Conservation (phyloP, 2,113 vertebrate genomes). For the Ciconia maguari region DNA sequence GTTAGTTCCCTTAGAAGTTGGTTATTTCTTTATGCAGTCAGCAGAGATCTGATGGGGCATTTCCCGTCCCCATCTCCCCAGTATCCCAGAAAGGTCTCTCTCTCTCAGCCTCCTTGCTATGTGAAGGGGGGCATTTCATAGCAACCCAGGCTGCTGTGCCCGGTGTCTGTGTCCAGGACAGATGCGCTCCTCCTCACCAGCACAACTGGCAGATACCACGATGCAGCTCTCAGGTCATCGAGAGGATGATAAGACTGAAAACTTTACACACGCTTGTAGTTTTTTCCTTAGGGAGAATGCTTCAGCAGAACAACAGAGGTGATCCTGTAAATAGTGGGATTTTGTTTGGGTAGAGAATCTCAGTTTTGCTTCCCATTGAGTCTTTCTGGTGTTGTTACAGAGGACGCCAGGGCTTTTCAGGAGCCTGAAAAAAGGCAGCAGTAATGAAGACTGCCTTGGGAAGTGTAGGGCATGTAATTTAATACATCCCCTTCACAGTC, state of each 20-base stretch:
- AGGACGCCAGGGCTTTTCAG: neutral
- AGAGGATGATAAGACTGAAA: neutral
- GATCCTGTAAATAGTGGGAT: neutral
- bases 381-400: neutral
- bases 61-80: too few species aligned
- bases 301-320: neutral
- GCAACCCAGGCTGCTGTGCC: neutral
- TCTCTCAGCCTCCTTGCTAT: neutral
- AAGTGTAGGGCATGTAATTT: neutral
- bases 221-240: neutral
- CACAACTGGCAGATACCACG: neutral
- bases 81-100: neutral
- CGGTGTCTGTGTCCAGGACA: neutral
- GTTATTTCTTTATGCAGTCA: neutral
- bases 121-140: neutral
- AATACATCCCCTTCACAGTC: neutral
- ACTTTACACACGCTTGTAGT: neutral
- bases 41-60: neutral
- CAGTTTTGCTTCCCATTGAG: neutral
- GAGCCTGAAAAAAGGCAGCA: neutral
- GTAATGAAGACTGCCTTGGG: neutral
- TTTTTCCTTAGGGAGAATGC: neutral
- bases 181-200: neutral
- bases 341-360: neutral
- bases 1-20: neutral